Evolutionary conservation across 2,888 invertebrate species (phyloP), one percentile per base, ranked within the genome.

Genomic region (Drosophila neutralis): DNA sequence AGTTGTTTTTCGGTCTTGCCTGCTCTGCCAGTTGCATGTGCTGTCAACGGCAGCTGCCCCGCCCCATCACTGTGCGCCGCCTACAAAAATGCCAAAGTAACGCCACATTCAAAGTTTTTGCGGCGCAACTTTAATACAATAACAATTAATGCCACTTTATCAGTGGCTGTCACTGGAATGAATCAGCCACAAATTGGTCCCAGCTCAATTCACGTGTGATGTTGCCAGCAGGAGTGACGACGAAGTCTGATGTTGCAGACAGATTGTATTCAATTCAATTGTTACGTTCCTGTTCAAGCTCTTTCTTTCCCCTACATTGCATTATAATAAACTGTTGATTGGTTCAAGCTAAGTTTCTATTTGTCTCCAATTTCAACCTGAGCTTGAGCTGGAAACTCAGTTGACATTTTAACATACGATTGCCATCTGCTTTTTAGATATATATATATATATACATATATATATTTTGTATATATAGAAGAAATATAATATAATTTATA

Each of bases 11-110:
- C 48, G 36, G 36, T 21, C 33, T n/a, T 13, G 24, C n/a, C 38
- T 21, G 24, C 60, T 10, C 24, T 45, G 45, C 45, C 45, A 45
- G 24, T 73, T 69, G 59, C 75, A 78, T 49, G 24, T 52, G 31
- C 66, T 61, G 69, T 63, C 69, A 77, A 67, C 42, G 10, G 35
- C 58, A 45, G 38, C 59, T 65, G 68, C 73, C 78, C 8, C 33
- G 61, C 54, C 70, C 40, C 36, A 15, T 27, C 27, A n/a, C 6
- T 18, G 27, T 45, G 24, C 13, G 38, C 8, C 33, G 61, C 54
- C 70, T 58, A 48, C 68, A 53, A 36, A 48, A 45, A 53, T 24
- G 7, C 33, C n/a, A 29, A 38, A 38, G 58, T 52, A 52, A 40
- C 31, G 61, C 61, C 52, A 53, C 24, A 18, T 51, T 27, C 31